Percentiles rank a stretch among this genome's conserved stretches.
Evolutionary conservation across 2,888 invertebrate species (phyloP).

Genomic region (Tetragnatha montana): DNA sequence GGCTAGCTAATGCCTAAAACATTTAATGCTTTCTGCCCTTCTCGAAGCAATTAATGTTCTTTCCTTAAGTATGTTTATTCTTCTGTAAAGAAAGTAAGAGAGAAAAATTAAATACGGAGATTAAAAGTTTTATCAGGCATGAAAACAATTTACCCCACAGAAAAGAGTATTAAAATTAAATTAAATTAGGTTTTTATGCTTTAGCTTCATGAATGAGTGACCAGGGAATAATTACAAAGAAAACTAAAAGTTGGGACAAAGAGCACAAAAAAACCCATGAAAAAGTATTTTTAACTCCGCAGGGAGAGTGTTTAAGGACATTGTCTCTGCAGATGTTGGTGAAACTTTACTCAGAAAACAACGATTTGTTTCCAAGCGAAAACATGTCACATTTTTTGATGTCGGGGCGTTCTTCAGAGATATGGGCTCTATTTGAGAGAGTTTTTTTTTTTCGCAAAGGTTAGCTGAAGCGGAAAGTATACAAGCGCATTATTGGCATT

Average conservation of each 20-base stretch:
- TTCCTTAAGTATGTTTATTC: constrained; percentile 11
- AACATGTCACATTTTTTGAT: neutral
- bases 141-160: constrained; percentile 5
- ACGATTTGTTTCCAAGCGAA: neutral
- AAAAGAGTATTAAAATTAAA: constrained; percentile 38
- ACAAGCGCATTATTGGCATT: too few species aligned
- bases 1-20: too few species aligned
- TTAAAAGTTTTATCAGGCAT: neutral
- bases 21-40: too few species aligned
- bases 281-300: constrained; percentile 12
- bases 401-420: neutral
- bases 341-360: constrained; percentile 5
- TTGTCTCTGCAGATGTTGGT: constrained; percentile 30
- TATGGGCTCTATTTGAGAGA: neutral
- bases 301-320: constrained; percentile 27
- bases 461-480: too few species aligned
- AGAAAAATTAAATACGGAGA: neutral
- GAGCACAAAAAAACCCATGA: neutral
- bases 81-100: neutral
- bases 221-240: neutral
- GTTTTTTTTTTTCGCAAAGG: neutral
- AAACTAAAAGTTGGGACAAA: constrained; percentile 1
- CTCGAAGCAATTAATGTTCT: constrained; percentile 16
- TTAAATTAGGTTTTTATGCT: constrained; percentile 22
- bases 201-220: constrained; percentile 9